Evolutionary conservation across 1,140 invertebrate genomes (phyloP).

Genomic region (Drosophila pectinifera): DNA sequence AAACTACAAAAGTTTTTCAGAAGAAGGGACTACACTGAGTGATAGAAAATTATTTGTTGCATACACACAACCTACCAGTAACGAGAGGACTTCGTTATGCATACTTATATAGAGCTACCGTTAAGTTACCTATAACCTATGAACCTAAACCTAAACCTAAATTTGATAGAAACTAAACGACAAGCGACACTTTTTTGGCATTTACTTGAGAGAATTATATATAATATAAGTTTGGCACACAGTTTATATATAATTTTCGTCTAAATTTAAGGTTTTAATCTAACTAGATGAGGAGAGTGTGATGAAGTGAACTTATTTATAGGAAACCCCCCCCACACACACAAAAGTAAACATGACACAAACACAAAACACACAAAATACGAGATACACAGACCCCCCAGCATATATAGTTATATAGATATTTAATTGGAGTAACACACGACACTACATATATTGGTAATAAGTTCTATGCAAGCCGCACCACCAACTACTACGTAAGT

Average conservation of each 20-base stretch:
- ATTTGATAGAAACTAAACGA: conserved; percentile 49
- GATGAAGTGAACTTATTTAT: conserved; percentile 58
- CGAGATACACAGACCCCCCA: conserved; percentile 28
- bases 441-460: conserved; percentile 42
- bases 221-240: conserved; percentile 62
- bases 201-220: conserved; percentile 80
- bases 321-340: conserved; percentile 28
- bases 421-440: conserved; percentile 63
- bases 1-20: conserved; percentile 44
- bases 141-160: conserved; percentile 37
- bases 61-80: conserved; percentile 33
- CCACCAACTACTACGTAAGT: conserved; percentile 69
- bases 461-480: conserved; percentile 57
- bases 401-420: conserved; percentile 69
- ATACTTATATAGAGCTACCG: conserved; percentile 72
- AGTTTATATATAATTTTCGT: conserved; percentile 73
- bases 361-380: conserved; percentile 41
- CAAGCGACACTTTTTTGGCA: conserved; percentile 71
- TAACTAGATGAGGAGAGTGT: conserved; percentile 42
- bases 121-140: conserved; percentile 58
- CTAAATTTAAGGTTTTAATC: conserved; percentile 78
- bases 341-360: conserved; percentile 23
- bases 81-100: conserved; percentile 52
- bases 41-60: conserved; percentile 72
- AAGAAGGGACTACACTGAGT: conserved; percentile 60